Evolutionary conservation across 2,888 invertebrate genomes (phyloP).

Genomic region (Lasioglossum villosulum): DNA sequence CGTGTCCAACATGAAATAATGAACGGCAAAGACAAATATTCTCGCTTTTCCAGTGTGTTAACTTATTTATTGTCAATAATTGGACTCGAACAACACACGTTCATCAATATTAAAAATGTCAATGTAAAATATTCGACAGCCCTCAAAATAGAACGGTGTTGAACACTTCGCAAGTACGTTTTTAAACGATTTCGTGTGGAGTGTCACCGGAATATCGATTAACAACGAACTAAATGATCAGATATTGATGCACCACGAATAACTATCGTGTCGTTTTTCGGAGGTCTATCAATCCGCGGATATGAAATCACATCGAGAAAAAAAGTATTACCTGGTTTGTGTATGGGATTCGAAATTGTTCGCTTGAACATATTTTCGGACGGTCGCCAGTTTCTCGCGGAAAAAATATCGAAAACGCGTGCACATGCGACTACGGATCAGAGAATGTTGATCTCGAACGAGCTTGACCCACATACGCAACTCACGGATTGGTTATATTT

Average conservation of each 20-base stretch:
- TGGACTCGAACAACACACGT: background rate
- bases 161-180: background rate
- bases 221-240: background rate
- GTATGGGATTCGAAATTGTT: conserved; percentile 37
- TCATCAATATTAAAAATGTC: background rate
- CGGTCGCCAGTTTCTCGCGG: conserved; percentile 34
- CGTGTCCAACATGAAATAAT: background rate
- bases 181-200: background rate
- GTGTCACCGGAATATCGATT: background rate
- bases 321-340: conserved; percentile 34
- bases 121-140: background rate
- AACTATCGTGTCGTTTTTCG: conserved; percentile 11
- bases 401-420: conserved; percentile 55
- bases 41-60: background rate
- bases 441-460: conserved; percentile 51
- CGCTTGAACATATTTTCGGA: conserved; percentile 45
- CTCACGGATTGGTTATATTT: conserved; percentile 53
- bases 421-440: conserved; percentile 33
- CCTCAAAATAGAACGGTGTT: background rate
- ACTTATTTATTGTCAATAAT: background rate
- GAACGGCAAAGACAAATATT: background rate
- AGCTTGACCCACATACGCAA: conserved; percentile 62
- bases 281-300: conserved; percentile 13
- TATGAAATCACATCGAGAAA: conserved; percentile 28
- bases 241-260: background rate